These are phyloP conservation scores for Carposina sasakii DNA, from an alignment of 1,140 invertebrate species.

Conservation along the genomic window DNA sequence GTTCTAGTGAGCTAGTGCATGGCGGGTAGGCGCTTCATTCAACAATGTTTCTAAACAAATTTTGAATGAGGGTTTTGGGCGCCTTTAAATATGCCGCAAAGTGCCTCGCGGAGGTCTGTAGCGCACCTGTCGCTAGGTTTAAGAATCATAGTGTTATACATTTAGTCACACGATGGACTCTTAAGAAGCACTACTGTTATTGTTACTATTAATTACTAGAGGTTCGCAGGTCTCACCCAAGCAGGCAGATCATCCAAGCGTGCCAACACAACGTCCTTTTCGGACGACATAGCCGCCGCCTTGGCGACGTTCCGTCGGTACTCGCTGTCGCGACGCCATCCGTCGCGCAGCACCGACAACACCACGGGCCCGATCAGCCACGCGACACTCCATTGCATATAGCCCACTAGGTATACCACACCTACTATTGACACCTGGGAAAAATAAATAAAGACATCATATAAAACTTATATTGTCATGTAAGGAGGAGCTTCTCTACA, in stretches of 20 bases:
- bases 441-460: neutral
- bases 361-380: conserved; percentile 91
- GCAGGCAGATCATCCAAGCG: conserved; percentile 91
- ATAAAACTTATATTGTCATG: no score
- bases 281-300: conserved; percentile 82
- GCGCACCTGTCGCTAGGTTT: no score
- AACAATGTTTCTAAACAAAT: no score
- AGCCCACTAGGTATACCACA: conserved; percentile 86
- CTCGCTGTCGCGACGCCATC: conserved; percentile 83
- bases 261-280: conserved; percentile 90
- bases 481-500: no score
- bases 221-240: conserved; percentile 79
- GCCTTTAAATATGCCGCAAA: no score
- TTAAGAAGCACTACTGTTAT: no score
- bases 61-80: no score
- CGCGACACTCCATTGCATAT: conserved; percentile 87
- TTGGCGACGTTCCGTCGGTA: conserved; percentile 85
- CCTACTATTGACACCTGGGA: conserved; percentile 71
- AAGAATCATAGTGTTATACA: no score
- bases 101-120: no score
- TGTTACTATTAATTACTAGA: neutral
- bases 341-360: conserved; percentile 84
- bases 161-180: no score
- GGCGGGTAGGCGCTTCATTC: no score
- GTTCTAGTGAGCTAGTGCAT: no score